These are phyloP conservation scores for Melieria picta DNA, from an alignment of 2,888 invertebrate genomes.

Conservation along the genomic window DNA sequence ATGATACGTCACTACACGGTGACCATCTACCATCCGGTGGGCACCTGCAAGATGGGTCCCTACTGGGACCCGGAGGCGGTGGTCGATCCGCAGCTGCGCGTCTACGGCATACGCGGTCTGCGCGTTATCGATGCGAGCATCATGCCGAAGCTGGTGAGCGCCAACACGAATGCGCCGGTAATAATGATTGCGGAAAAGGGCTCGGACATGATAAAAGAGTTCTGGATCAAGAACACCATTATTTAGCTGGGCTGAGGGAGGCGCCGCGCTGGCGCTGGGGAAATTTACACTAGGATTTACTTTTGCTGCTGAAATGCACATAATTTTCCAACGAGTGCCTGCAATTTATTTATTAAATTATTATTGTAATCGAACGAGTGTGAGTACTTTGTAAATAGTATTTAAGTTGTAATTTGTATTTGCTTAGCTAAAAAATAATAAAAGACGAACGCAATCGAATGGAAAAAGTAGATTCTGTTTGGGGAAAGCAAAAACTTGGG, in stretches of 20 bases:
- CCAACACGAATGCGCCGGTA: conserved; percentile 86
- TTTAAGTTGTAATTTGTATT: background rate
- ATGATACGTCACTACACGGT: conserved; percentile 85
- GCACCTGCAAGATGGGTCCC: conserved; percentile 91
- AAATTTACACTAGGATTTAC: background rate
- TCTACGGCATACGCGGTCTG: conserved; percentile 82
- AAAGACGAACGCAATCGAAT: background rate
- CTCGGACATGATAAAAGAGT: conserved; percentile 86
- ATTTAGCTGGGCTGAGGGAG: conserved; percentile 45
- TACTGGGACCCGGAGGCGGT: conserved; percentile 86
- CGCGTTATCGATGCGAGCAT: conserved; percentile 87
- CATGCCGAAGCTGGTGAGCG: conserved; percentile 86
- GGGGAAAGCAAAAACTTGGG: no score
- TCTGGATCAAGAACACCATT: conserved; percentile 74
- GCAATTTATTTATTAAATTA: conserved; percentile 19
- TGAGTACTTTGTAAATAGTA: conserved; percentile 9
- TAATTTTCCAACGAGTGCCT: conserved; percentile 20
- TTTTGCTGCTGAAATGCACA: background rate
- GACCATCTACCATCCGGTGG: conserved; percentile 87
- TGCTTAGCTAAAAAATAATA: background rate
- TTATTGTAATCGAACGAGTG: conserved; percentile 1
- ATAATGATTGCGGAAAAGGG: conserved; percentile 94
- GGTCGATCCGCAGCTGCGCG: conserved; percentile 81
- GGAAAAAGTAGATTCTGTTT: background rate
- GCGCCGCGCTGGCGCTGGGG: background rate